Percentiles rank a stretch among this genome's conserved stretches.
phyloP scores from a whole-genome alignment of 2,113 vertebrate genomes.

The Cervus canadensis region DNA sequence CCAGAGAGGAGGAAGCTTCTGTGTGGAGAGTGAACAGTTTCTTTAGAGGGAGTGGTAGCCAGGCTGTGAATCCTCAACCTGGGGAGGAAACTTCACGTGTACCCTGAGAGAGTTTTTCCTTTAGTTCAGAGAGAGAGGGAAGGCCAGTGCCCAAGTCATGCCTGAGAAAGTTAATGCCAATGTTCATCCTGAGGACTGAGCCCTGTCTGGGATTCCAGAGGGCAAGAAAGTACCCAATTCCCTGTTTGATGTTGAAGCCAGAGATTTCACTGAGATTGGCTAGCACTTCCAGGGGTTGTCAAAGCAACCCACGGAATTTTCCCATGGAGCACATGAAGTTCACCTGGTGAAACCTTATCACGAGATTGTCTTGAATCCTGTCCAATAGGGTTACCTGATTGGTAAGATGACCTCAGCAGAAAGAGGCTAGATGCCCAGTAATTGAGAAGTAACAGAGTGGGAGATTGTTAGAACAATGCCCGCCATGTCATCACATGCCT shows the following conservation, averaged over 20 bases:
- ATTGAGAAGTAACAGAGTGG: not conserved
- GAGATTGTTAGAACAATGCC: not conserved
- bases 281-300: not conserved
- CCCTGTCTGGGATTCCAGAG: not conserved
- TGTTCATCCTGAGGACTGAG: not conserved
- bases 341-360: not conserved
- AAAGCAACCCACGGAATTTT: not conserved
- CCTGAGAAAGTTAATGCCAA: not conserved
- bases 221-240: not conserved
- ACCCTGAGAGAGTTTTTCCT: not conserved
- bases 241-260: not conserved
- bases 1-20: not conserved
- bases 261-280: not conserved
- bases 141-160: not conserved
- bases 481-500: not conserved
- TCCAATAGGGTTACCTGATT: not conserved
- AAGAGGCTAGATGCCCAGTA: not conserved
- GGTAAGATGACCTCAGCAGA: not conserved
- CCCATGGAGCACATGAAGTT: not conserved
- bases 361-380: not conserved
- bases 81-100: not conserved
- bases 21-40: not conserved
- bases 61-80: not conserved
- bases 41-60: not conserved
- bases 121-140: not conserved